Conservation (phyloP, 2,113 vertebrate species). For the Trichechus manatus region DNA sequence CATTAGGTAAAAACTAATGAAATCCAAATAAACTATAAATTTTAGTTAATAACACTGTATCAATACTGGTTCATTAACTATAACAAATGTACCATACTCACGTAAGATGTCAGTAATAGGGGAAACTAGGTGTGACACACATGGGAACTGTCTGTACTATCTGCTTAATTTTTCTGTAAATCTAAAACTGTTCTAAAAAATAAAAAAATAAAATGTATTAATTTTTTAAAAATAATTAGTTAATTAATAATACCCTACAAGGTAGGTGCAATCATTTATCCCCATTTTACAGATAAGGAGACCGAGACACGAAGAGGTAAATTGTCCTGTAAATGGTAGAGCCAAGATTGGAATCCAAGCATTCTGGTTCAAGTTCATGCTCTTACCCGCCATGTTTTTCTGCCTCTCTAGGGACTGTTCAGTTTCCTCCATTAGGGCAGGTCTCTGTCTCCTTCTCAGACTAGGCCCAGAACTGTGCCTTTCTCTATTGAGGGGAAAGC, state of each 20-base stretch:
- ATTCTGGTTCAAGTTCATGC: background rate
- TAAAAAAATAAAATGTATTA: background rate
- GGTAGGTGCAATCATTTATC: background rate
- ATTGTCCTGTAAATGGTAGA: background rate
- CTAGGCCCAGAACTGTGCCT: background rate
- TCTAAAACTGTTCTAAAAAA: background rate
- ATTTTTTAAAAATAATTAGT: background rate
- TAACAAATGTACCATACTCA: background rate
- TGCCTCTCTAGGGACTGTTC: background rate
- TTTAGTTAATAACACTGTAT: background rate
- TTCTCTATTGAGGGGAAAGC: background rate
- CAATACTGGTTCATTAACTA: background rate
- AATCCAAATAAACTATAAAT: background rate
- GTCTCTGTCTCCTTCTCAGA: background rate
- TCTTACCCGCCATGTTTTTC: background rate
- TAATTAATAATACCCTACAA: background rate
- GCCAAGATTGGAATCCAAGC: background rate
- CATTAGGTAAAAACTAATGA: background rate
- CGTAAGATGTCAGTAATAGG: background rate
- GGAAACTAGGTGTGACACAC: background rate
- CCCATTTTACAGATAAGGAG: background rate
- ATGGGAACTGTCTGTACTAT: background rate
- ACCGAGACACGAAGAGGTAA: background rate
- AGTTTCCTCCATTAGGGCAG: background rate
- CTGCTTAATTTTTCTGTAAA: conserved; percentile 1